These are phyloP conservation scores for Cervus canadensis DNA, from an alignment of 2,113 vertebrate genomes.

Conservation along the genomic window DNA sequence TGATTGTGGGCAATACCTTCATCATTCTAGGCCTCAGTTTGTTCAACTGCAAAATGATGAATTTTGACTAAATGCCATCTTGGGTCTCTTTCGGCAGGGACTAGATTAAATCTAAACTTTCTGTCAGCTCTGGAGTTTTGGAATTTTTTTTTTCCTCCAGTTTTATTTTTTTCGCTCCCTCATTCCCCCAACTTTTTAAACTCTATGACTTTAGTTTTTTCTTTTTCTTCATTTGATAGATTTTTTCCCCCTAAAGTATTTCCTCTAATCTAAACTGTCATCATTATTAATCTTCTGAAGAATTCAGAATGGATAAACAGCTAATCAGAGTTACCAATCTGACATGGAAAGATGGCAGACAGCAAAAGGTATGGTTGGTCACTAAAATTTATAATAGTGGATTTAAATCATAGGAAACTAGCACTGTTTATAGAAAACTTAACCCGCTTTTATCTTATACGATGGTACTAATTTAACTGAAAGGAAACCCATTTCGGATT, in stretches of 20 bases:
- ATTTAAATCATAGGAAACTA: conserved; percentile 47
- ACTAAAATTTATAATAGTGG: conserved; percentile 44
- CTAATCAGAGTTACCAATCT: neutral
- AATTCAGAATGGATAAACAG: neutral
- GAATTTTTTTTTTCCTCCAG: neutral
- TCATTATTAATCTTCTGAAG: neutral
- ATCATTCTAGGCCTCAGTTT: neutral
- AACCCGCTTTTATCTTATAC: conserved; percentile 61
- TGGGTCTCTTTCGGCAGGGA: neutral
- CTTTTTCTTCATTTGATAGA: neutral
- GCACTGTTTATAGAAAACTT: conserved; percentile 15
- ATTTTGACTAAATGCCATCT: neutral
- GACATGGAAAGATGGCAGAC: neutral
- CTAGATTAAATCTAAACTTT: neutral
- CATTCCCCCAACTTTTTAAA: neutral
- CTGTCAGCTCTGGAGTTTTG: neutral
- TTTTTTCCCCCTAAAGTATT: neutral
- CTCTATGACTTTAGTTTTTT: neutral
- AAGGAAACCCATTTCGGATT: conserved; percentile 47
- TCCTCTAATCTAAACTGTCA: neutral
- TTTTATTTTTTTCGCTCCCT: neutral
- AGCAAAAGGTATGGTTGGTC: neutral
- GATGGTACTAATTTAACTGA: conserved; percentile 53
- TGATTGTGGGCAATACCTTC: neutral
- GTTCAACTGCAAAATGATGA: neutral